phyloP scores from a whole-genome alignment of 2,113 vertebrate species.

The Apistogramma diplotaenia region DNA sequence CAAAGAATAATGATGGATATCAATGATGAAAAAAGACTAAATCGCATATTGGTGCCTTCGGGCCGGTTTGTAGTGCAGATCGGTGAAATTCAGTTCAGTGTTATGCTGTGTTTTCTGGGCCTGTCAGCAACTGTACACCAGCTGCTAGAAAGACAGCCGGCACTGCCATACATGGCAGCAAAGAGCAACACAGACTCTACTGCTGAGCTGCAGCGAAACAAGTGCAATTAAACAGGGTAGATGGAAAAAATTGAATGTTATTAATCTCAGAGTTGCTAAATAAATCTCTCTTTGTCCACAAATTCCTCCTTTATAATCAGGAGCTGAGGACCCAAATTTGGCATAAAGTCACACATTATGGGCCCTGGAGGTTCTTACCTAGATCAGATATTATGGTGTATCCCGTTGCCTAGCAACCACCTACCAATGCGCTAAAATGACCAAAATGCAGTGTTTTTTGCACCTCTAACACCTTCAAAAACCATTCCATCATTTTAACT shows the following conservation, averaged over 20 bases:
- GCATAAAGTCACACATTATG: background rate
- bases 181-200: background rate
- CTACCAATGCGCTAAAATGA: background rate
- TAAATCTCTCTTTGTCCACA: too few species aligned
- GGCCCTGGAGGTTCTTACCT: background rate
- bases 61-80: too few species aligned
- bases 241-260: background rate
- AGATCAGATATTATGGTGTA: background rate
- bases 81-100: too few species aligned
- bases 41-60: too few species aligned
- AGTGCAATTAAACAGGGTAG: background rate
- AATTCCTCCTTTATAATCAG: too few species aligned
- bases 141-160: too few species aligned
- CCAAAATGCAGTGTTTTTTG: too few species aligned
- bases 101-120: too few species aligned
- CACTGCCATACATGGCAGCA: too few species aligned
- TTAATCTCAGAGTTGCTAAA: background rate
- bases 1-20: background rate
- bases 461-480: background rate
- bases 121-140: too few species aligned
- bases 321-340: background rate
- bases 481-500: background rate
- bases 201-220: background rate
- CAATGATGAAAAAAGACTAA: background rate
- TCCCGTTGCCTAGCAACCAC: background rate